Conservation (phyloP, 2,113 vertebrate genomes). For the Elephas maximus region DNA sequence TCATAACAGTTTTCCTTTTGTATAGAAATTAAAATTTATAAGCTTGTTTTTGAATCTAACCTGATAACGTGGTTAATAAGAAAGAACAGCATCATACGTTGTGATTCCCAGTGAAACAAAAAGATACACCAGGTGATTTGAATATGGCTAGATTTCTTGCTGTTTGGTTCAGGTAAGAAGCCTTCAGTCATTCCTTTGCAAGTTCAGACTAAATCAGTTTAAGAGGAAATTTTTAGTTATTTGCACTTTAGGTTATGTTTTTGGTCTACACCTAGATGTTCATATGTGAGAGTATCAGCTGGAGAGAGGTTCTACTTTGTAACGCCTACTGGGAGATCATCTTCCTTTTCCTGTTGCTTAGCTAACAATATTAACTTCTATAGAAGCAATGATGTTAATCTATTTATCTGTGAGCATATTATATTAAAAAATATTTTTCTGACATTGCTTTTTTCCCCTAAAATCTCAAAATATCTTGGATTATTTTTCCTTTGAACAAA, state of each 20-base stretch:
- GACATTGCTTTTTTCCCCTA: background rate
- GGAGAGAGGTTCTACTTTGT: background rate
- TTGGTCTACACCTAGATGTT: background rate
- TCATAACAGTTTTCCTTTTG: constrained; percentile 21
- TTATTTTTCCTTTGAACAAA: constrained; percentile 43
- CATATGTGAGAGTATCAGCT: background rate
- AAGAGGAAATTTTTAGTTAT: constrained; percentile 11
- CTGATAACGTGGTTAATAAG: constrained; percentile 40
- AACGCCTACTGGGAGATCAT: background rate
- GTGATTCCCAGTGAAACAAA: background rate
- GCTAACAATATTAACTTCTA: background rate
- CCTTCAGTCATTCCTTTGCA: background rate
- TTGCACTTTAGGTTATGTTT: background rate
- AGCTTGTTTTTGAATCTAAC: background rate
- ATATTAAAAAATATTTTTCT: background rate
- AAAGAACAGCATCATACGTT: background rate
- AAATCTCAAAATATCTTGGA: background rate
- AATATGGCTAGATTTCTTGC: background rate
- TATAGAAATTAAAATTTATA: constrained; percentile 31
- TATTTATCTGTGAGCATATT: background rate
- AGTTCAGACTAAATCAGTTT: background rate
- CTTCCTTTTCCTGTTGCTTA: constrained; percentile 22
- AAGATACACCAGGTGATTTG: background rate
- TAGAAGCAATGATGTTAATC: background rate
- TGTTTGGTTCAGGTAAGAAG: background rate